Base-by-base conservation (phyloP, 2,113 vertebrate genomes). In the Proterorhinus semilunaris region DNA sequence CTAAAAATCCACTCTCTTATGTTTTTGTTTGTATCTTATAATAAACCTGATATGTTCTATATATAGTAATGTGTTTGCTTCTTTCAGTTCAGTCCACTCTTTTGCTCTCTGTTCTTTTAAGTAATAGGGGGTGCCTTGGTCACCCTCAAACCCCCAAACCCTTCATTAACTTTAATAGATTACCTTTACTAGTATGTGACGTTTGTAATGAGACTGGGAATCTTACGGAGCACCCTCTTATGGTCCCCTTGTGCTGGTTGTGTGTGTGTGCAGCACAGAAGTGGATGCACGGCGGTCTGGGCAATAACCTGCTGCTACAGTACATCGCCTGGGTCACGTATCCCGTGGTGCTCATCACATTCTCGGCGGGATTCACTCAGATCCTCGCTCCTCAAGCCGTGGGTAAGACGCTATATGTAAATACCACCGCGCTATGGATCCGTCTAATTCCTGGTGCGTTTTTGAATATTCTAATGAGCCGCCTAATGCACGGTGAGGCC, bases 321-420 rank as follows among this genome's bases (percentile, higher is more conserved):
- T 99, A 99, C 90, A 90, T 99, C 86, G 98, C 97, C 69, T 99
- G 98, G 98, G 95, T 99, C 82, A 97, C 95, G 73, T 99, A 99
- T 78, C 98, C 98, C 0, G 94, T 98, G 0, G 97, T 99, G 79
- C 96, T 99, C 89, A 99, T 99, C 92, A 99, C 97, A 48, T 99
- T 99, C 93, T 99, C 98, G 0, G 97, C 98, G 0, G 98, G 98
- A 74, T 98, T 99, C 85, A 98, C 96, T 6, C 98, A 99, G 93
- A 98, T 99, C 74, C 92, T 99, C 11, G 94, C 98, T 0, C 97
- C 98, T 0, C 98, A 99, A 90, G 97, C 98, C 0, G 96, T 99
- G 12, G 97, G 98, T 98, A 93, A 83, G 92, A 79, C 21, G 59
- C 67, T 17, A 59, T 17, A 59, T 51, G 62, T 76, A 47, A 36